Evolutionary conservation across 2,888 invertebrate genomes (phyloP).

Genomic region (Cinara cedri): DNA sequence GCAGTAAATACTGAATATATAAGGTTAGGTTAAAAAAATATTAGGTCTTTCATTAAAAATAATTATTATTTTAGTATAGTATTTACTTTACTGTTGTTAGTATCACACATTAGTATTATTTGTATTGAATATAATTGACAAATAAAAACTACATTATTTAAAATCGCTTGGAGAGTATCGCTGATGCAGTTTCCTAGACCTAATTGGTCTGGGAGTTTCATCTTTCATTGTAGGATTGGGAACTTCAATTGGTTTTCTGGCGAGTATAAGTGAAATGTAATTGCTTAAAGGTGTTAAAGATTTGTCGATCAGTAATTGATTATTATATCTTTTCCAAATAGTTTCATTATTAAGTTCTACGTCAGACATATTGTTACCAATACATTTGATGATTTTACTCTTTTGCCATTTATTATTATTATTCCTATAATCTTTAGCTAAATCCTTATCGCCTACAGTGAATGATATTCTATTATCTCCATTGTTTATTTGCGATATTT

Average conservation of each 20-base stretch:
- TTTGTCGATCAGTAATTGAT: not conserved
- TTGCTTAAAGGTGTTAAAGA: not conserved
- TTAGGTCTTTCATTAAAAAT: no score
- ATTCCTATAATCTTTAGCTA: not conserved
- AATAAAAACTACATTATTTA: no score
- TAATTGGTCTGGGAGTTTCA: not conserved
- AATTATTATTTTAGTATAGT: not conserved
- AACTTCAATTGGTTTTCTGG: not conserved
- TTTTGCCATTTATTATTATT: slow-evolving; percentile 1
- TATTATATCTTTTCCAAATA: no score
- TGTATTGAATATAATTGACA: not conserved
- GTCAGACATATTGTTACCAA: no score
- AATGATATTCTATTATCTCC: not conserved
- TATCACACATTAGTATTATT: not conserved
- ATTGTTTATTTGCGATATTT: not conserved
- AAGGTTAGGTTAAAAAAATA: no score
- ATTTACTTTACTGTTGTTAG: not conserved
- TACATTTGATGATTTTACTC: not conserved
- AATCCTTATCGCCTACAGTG: not conserved
- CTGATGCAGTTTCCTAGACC: not conserved
- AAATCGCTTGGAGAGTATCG: not conserved
- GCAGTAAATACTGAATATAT: not conserved
- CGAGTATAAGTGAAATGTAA: not conserved
- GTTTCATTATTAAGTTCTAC: not conserved
- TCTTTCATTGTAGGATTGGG: not conserved